These are phyloP conservation scores for Acanthurus leucopareius DNA, from an alignment of 2,797 vertebrate species.

Conservation along the genomic window DNA sequence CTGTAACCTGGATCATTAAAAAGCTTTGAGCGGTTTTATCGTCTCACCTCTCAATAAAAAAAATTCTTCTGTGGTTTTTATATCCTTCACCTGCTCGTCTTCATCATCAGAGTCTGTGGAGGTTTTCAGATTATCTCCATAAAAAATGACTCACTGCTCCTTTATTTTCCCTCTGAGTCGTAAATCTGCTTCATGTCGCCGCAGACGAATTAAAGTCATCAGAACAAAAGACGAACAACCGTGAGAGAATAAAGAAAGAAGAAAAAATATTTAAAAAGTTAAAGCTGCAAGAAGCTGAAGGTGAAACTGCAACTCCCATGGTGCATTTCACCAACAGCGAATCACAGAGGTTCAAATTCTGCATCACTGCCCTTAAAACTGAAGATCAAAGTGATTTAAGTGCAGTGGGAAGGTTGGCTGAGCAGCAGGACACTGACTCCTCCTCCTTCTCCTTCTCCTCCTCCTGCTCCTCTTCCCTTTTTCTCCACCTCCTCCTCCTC, in stretches of 20 bases:
- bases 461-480: neutral
- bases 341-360: neutral
- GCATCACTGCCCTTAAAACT: neutral
- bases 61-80: too few species aligned
- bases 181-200: neutral
- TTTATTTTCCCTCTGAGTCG: neutral
- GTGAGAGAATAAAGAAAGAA: neutral
- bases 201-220: too few species aligned
- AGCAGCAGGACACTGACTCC: slow-evolving; percentile 11
- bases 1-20: too few species aligned
- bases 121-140: neutral
- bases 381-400: neutral
- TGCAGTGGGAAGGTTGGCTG: neutral
- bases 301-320: neutral
- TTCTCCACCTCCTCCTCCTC: neutral
- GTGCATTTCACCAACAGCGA: neutral
- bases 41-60: too few species aligned
- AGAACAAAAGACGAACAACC: neutral
- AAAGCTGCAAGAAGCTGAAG: neutral
- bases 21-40: too few species aligned
- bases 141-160: neutral
- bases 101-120: neutral
- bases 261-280: neutral
- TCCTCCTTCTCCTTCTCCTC: neutral
- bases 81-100: too few species aligned